Conservation (phyloP, 2,113 vertebrate species). For the Tetrax tetrax region DNA sequence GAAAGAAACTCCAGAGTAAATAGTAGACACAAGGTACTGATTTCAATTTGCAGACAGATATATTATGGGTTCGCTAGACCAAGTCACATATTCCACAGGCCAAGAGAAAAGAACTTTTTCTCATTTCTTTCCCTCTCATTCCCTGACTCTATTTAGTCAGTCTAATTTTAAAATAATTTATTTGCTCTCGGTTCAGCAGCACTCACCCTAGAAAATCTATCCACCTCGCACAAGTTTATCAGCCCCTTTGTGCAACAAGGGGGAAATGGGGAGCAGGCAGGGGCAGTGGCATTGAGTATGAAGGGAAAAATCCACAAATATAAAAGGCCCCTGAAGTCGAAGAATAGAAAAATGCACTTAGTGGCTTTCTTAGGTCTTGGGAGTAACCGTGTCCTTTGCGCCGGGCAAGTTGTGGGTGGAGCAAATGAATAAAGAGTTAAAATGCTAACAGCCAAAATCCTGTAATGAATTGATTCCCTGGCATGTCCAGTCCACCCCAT, state of each 20-base stretch:
- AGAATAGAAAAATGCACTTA: not conserved
- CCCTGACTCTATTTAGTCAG: not conserved
- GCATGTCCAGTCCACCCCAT: not conserved
- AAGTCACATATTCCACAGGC: not conserved
- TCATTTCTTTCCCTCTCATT: not conserved
- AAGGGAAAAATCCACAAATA: not conserved
- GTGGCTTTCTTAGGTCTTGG: not conserved
- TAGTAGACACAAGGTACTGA: not conserved
- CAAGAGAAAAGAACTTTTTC: not conserved
- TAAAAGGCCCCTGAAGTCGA: not conserved
- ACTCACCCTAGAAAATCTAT: not conserved
- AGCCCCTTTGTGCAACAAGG: not conserved
- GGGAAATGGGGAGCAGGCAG: not conserved
- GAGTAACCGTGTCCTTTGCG: not conserved
- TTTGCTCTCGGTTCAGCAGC: not conserved
- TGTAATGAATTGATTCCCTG: not conserved
- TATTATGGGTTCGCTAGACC: not conserved
- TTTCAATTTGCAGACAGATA: not conserved
- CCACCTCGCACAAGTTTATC: not conserved
- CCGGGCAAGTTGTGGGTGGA: not conserved
- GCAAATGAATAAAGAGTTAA: not conserved
- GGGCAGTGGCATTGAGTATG: not conserved
- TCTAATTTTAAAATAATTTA: constrained; percentile 43
- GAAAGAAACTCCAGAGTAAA: not conserved
- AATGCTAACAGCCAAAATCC: not conserved